Evolutionary conservation across 2,888 invertebrate genomes (phyloP).

Genomic region (Agrochola lota): DNA sequence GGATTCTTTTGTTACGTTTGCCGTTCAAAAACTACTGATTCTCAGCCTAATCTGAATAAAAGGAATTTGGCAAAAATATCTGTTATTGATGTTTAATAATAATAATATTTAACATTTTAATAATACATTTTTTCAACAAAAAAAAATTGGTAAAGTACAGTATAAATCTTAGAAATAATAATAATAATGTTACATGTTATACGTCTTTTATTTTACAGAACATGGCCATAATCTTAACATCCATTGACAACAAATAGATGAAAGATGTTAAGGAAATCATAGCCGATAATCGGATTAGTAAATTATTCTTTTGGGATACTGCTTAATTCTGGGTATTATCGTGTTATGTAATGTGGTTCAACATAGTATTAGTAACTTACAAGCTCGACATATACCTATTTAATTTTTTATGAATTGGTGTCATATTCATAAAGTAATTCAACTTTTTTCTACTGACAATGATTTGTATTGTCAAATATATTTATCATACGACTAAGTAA

Average conservation of each 20-base stretch:
- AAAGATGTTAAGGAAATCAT: neutral
- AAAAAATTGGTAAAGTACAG: too few species aligned
- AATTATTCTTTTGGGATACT: neutral
- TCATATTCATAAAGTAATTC: neutral
- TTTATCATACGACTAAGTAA: neutral
- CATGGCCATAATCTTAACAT: too few species aligned
- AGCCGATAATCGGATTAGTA: constrained; percentile 12
- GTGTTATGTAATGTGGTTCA: neutral
- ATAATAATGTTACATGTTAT: too few species aligned
- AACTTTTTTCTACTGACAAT: neutral
- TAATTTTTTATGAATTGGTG: neutral
- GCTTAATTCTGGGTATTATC: neutral
- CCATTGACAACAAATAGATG: neutral
- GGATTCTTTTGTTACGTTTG: neutral
- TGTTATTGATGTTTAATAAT: too few species aligned
- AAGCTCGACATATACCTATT: neutral
- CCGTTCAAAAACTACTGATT: neutral
- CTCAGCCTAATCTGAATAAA: neutral
- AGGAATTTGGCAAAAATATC: neutral
- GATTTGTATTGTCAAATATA: neutral
- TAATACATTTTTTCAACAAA: too few species aligned
- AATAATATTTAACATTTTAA: too few species aligned
- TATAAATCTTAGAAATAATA: too few species aligned
- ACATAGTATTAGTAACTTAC: neutral
- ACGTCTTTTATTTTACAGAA: neutral